A percentile compares a stretch with the other conserved stretches of the same genome.
Evolutionary conservation across 2,113 vertebrate species (phyloP).

Genomic region (Sorex fumeus): DNA sequence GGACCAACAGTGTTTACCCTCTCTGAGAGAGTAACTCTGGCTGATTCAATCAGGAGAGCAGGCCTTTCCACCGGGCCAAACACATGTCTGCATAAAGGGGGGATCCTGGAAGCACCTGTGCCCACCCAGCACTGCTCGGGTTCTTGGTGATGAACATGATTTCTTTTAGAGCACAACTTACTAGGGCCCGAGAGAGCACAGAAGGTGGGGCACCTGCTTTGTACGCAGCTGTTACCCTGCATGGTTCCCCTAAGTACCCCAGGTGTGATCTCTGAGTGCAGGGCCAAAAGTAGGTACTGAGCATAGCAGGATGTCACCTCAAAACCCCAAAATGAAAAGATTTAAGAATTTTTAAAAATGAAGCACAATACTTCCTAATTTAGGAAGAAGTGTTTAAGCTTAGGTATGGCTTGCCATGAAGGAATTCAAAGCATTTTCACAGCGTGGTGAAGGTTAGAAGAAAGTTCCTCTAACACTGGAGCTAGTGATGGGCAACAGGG

Average conservation of each 20-base stretch:
- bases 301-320: too few relatives aligned
- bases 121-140: background rate
- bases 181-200: too few relatives aligned
- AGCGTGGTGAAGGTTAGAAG: background rate
- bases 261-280: too few relatives aligned
- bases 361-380: background rate
- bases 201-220: too few relatives aligned
- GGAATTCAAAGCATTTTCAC: background rate
- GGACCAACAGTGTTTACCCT: background rate
- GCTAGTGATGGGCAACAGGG: too few relatives aligned
- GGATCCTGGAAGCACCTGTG: background rate
- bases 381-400: slow-evolving; percentile 2
- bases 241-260: too few relatives aligned
- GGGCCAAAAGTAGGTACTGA: too few relatives aligned
- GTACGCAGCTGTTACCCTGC: too few relatives aligned
- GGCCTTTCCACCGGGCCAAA: background rate
- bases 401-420: background rate
- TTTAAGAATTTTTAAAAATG: too few relatives aligned
- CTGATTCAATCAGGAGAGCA: background rate
- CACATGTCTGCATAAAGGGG: background rate
- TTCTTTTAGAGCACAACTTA: background rate
- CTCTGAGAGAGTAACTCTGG: background rate
- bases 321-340: too few relatives aligned
- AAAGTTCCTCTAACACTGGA: background rate
- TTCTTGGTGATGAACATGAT: background rate